Percentiles rank a stretch among this genome's conserved stretches.
Evolutionary conservation across 92 coral and sea anemone genomes (phyloP).

Genomic region (Porites divaricata): DNA sequence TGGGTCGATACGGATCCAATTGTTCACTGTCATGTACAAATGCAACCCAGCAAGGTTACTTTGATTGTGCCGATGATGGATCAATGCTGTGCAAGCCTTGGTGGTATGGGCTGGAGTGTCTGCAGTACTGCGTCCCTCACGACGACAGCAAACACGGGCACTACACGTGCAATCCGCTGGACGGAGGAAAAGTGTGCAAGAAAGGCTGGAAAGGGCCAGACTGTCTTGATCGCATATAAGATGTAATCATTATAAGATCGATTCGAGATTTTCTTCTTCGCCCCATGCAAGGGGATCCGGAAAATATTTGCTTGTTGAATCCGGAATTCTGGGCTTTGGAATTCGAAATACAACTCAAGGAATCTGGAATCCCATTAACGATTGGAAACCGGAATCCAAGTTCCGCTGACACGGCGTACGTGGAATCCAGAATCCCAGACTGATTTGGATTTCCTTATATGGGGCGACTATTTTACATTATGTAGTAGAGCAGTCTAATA

Average conservation of each 20-base stretch:
- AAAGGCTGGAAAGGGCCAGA: constrained; percentile 60
- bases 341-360: too few species aligned
- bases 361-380: too few species aligned
- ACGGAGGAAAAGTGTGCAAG: constrained; percentile 66
- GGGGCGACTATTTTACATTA: too few species aligned
- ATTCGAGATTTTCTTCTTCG: background rate
- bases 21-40: constrained; percentile 63
- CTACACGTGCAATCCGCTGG: constrained; percentile 46
- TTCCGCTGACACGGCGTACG: too few species aligned
- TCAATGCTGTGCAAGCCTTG: constrained; percentile 53
- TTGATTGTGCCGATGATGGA: constrained; percentile 49
- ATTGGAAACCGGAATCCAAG: too few species aligned
- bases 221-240: constrained; percentile 27
- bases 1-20: constrained; percentile 64
- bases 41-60: constrained; percentile 45
- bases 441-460: too few species aligned
- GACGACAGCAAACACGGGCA: constrained; percentile 56
- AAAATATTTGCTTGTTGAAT: too few species aligned
- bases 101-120: constrained; percentile 77
- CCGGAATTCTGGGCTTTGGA: too few species aligned
- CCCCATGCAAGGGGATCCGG: background rate
- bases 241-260: background rate
- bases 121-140: constrained; percentile 56
- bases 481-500: too few species aligned
- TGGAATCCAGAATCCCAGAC: too few species aligned